These are phyloP conservation scores for Brachionus manjavacas DNA, from an alignment of 1,140 invertebrate species.

Conservation along the genomic window DNA sequence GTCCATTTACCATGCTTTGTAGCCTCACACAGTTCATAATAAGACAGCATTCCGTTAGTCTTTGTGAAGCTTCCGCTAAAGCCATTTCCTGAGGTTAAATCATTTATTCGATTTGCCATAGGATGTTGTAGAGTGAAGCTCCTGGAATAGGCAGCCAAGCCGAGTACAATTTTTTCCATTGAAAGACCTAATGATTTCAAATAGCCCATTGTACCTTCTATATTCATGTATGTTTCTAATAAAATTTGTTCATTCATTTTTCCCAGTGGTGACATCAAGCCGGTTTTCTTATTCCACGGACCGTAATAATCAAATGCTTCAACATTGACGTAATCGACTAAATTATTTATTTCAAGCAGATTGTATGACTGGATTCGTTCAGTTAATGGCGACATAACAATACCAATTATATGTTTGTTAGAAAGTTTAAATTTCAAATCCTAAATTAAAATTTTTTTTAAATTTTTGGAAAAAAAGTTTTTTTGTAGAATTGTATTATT, in stretches of 20 bases:
- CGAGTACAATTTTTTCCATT: conserved; percentile 26
- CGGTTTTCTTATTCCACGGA: conserved; percentile 40
- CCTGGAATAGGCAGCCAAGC: conserved; percentile 25
- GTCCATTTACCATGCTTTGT: conserved; percentile 18
- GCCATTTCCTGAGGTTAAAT: not conserved
- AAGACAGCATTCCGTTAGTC: conserved; percentile 26
- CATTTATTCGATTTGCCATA: not conserved
- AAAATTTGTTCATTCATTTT: conserved; percentile 28
- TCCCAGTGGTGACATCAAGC: conserved; percentile 10
- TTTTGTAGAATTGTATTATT: too few relatives aligned
- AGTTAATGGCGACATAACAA: conserved; percentile 21
- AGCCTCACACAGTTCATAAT: conserved; percentile 34
- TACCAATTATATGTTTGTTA: conserved; percentile 15
- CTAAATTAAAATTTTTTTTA: not conserved
- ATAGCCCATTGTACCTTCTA: not conserved
- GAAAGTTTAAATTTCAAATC: conserved; percentile 19
- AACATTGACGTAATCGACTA: conserved; percentile 21
- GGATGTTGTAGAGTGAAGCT: conserved; percentile 1
- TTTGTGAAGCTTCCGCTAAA: conserved; percentile 37
- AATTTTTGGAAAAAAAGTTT: too few relatives aligned
- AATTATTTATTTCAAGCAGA: conserved; percentile 18
- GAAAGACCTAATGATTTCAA: not conserved
- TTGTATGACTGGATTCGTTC: not conserved
- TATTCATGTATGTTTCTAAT: not conserved
- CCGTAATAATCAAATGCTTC: conserved; percentile 39